Evolutionary conservation across 2,797 vertebrate species (phyloP).

Genomic region (Crocidura indochinensis): DNA sequence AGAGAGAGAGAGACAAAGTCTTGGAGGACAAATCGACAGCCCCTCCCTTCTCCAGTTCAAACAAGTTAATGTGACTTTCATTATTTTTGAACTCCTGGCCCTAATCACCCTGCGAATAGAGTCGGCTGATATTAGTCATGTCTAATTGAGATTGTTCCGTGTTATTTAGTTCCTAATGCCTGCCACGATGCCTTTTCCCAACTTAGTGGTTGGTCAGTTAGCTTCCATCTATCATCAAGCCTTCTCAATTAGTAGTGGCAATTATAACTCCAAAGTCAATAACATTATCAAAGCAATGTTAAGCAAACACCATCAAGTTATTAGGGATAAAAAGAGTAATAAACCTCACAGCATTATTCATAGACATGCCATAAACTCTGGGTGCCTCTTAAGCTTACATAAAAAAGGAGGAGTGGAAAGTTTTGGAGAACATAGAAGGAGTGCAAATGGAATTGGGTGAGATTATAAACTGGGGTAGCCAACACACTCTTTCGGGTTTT

Average conservation of each 20-base stretch:
- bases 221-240: conserved; percentile 80
- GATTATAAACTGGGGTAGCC: background rate
- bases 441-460: background rate
- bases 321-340: conserved; percentile 77
- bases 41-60: conserved; percentile 61
- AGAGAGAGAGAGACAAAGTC: conserved; percentile 25
- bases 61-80: conserved; percentile 71
- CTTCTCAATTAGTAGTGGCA: conserved; percentile 85
- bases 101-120: conserved; percentile 67
- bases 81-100: conserved; percentile 62
- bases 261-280: conserved; percentile 85
- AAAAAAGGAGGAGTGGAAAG: background rate
- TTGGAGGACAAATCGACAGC: background rate
- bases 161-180: conserved; percentile 75
- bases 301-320: conserved; percentile 85
- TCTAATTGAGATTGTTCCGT: conserved; percentile 82
- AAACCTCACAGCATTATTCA: conserved; percentile 16
- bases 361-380: background rate
- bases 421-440: background rate
- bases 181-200: conserved; percentile 53
- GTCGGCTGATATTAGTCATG: conserved; percentile 76
- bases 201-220: conserved; percentile 79
- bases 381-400: background rate
- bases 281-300: conserved; percentile 85
- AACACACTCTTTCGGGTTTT: background rate